Conservation (phyloP, 2,113 vertebrate genomes). For the Macrotis lagotis region DNA sequence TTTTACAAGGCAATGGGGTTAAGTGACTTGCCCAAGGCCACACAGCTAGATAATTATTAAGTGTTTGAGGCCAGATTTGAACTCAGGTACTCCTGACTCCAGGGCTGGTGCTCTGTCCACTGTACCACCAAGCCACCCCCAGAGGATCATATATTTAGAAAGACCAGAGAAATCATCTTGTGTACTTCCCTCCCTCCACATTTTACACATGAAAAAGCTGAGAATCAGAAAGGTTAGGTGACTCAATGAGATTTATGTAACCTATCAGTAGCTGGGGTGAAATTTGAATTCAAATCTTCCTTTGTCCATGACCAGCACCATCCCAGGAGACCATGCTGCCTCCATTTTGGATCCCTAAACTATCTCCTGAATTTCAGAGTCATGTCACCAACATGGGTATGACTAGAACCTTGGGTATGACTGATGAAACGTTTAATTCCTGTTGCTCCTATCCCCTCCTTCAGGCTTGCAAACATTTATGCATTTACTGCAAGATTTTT, state of each 20-base stretch:
- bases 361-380: background rate
- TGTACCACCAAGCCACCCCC: too few relatives aligned
- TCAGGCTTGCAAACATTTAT: background rate
- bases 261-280: background rate
- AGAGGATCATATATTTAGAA: background rate
- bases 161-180: background rate
- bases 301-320: background rate
- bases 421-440: background rate
- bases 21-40: too few relatives aligned
- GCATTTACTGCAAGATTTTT: background rate
- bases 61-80: too few relatives aligned
- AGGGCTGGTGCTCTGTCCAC: too few relatives aligned
- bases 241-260: background rate
- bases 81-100: too few relatives aligned
- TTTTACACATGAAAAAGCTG: background rate
- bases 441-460: background rate
- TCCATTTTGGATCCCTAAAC: background rate
- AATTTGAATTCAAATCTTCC: background rate
- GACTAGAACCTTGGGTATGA: too few relatives aligned
- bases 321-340: background rate
- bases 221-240: background rate
- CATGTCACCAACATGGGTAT: background rate
- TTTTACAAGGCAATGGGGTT: too few relatives aligned
- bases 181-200: background rate
- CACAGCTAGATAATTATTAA: too few relatives aligned